phyloP scores from a whole-genome alignment of 2,888 invertebrate species.

The Drosophila greeni region DNA sequence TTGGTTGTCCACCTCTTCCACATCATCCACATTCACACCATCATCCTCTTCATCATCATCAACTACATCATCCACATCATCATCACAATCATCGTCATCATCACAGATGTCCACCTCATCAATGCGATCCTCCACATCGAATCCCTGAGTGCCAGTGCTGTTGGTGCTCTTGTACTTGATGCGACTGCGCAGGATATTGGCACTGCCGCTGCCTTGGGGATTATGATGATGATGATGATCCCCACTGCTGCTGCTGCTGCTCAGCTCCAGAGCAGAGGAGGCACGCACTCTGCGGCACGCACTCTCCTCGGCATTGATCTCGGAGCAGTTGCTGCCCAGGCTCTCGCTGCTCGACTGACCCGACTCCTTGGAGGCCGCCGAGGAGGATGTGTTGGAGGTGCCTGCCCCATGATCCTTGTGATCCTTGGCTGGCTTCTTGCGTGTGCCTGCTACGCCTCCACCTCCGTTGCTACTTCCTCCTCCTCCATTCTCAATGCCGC shows the following conservation, averaged over 20 bases:
- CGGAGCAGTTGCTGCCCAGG: slow-evolving; percentile 64
- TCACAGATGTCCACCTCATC: slow-evolving; percentile 72
- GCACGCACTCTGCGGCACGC: slow-evolving; percentile 46
- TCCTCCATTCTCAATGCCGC: slow-evolving; percentile 75
- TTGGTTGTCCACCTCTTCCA: slow-evolving; percentile 35
- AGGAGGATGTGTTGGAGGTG: slow-evolving; percentile 8
- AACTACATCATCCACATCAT: slow-evolving; percentile 48
- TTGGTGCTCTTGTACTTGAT: slow-evolving; percentile 74
- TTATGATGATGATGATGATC: slow-evolving; percentile 3
- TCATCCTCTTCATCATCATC: slow-evolving; percentile 46
- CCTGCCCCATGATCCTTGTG: slow-evolving; percentile 20
- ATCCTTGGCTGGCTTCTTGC: slow-evolving; percentile 6
- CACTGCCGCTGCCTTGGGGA: slow-evolving; percentile 7
- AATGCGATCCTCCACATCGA: slow-evolving; percentile 73
- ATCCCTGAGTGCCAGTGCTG: slow-evolving; percentile 71
- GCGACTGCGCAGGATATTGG: slow-evolving; percentile 50
- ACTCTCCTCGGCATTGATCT: slow-evolving; percentile 17
- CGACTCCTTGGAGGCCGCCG: slow-evolving; percentile 19
- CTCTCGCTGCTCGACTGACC: slow-evolving; percentile 74
- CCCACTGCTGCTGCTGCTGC: slow-evolving; percentile 33
- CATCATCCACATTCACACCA: slow-evolving; percentile 47
- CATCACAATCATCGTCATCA: slow-evolving; percentile 47
- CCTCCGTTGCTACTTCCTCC: neutral
- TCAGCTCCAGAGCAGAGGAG: slow-evolving; percentile 60
- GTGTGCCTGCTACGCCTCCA: neutral